A percentile compares a stretch with the other conserved stretches of the same genome.
phyloP scores from a whole-genome alignment of 2,888 invertebrate species.

The Drosophila algonquin region DNA sequence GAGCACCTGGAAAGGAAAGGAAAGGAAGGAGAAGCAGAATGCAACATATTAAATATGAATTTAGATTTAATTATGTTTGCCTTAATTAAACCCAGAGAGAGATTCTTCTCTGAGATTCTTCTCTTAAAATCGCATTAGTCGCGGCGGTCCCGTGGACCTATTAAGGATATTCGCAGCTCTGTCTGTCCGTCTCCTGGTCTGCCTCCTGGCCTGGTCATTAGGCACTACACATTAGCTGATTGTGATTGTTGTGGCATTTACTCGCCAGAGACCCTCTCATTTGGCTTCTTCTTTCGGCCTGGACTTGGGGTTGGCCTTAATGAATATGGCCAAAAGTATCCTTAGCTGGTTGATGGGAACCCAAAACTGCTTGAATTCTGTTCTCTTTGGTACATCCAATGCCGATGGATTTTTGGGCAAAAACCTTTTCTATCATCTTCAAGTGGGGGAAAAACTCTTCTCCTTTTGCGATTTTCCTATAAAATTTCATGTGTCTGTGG shows the following conservation, averaged over 20 bases:
- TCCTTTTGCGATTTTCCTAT: slow-evolving; percentile 15
- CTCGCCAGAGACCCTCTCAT: slow-evolving; percentile 57
- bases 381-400: not conserved
- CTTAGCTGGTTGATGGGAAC: slow-evolving; percentile 27
- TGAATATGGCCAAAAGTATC: slow-evolving; percentile 47
- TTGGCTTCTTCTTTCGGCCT: slow-evolving; percentile 20
- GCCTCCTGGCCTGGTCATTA: slow-evolving; percentile 56
- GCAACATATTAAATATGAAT: slow-evolving; percentile 64
- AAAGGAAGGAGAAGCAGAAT: slow-evolving; percentile 22
- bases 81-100: slow-evolving; percentile 44
- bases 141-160: slow-evolving; percentile 4
- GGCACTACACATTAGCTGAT: slow-evolving; percentile 76
- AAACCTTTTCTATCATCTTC: not conserved
- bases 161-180: slow-evolving; percentile 16
- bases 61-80: slow-evolving; percentile 68
- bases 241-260: slow-evolving; percentile 72
- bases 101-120: slow-evolving; percentile 30
- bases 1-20: slow-evolving; percentile 85
- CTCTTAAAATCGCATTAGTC: slow-evolving; percentile 68
- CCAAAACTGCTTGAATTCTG: not conserved
- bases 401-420: not conserved
- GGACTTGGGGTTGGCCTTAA: slow-evolving; percentile 47
- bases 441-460: slow-evolving; percentile 21
- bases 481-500: slow-evolving; percentile 16
- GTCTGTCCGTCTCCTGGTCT: too few species aligned